These are phyloP conservation scores for Mercenaria mercenaria DNA, from an alignment of 1,140 invertebrate species.

Conservation along the genomic window DNA sequence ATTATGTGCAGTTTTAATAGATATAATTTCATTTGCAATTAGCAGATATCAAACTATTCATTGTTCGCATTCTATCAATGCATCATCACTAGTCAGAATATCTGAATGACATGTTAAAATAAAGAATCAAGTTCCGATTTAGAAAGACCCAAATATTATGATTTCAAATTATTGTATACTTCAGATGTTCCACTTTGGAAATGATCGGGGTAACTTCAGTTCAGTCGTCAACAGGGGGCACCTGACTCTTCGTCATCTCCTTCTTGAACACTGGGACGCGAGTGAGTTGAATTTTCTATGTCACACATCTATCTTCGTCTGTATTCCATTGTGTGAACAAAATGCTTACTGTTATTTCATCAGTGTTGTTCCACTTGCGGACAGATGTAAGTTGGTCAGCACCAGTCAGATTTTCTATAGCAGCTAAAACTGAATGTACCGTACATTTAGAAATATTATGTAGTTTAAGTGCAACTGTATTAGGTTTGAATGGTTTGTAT, in stretches of 20 bases:
- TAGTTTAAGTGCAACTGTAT: no score
- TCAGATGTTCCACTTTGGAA: slow-evolving; percentile 41
- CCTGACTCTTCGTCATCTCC: slow-evolving; percentile 13
- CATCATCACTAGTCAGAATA: background rate
- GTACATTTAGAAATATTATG: no score
- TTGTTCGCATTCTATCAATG: background rate
- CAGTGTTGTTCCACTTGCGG: no score
- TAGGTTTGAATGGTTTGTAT: no score
- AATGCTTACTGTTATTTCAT: no score
- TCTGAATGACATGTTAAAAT: background rate
- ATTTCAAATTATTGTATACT: background rate
- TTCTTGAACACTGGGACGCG: slow-evolving; percentile 33
- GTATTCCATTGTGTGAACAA: no score
- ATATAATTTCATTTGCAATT: background rate
- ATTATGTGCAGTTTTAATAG: background rate
- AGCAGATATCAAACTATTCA: background rate
- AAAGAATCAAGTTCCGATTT: background rate
- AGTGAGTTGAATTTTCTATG: slow-evolving; percentile 10
- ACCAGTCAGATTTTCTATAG: no score
- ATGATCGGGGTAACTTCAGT: slow-evolving; percentile 43
- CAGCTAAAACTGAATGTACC: no score
- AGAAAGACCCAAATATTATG: no score
- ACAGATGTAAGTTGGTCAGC: no score
- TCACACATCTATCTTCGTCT: no score
- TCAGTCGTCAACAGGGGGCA: slow-evolving; percentile 39